Conservation (phyloP, 2,113 vertebrate species). For the Cathartes aura region DNA sequence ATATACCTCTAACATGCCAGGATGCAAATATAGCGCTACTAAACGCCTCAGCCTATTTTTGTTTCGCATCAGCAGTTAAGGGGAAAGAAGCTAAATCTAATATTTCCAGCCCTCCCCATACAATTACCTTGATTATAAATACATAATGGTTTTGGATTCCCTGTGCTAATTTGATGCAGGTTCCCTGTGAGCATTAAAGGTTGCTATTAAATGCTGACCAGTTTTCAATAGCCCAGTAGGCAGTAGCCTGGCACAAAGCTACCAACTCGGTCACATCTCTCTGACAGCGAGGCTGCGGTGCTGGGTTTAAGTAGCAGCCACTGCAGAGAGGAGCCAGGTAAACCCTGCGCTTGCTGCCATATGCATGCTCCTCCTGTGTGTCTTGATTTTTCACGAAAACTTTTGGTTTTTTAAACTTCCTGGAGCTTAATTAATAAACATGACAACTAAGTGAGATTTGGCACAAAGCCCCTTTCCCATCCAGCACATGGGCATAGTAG, state of each 20-base stretch:
- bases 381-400: slow-evolving; percentile 40
- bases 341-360: neutral
- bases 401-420: slow-evolving; percentile 46
- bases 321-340: neutral
- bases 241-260: slow-evolving; percentile 43
- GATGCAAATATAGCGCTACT: neutral
- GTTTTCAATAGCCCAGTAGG: neutral
- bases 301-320: neutral
- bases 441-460: slow-evolving; percentile 51
- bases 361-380: neutral
- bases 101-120: neutral
- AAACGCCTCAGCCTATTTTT: neutral
- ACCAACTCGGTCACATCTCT: neutral
- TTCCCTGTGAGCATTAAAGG: neutral
- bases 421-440: slow-evolving; percentile 73
- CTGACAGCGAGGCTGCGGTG: neutral
- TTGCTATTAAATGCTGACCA: neutral
- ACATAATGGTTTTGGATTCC: neutral
- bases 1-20: neutral
- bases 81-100: neutral
- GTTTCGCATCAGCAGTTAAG: slow-evolving; percentile 1
- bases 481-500: slow-evolving; percentile 40
- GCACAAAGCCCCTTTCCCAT: slow-evolving; percentile 49
- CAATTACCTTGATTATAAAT: neutral
- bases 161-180: neutral